Conservation (phyloP, 2,113 vertebrate genomes). For the Rhinogobius similis region DNA sequence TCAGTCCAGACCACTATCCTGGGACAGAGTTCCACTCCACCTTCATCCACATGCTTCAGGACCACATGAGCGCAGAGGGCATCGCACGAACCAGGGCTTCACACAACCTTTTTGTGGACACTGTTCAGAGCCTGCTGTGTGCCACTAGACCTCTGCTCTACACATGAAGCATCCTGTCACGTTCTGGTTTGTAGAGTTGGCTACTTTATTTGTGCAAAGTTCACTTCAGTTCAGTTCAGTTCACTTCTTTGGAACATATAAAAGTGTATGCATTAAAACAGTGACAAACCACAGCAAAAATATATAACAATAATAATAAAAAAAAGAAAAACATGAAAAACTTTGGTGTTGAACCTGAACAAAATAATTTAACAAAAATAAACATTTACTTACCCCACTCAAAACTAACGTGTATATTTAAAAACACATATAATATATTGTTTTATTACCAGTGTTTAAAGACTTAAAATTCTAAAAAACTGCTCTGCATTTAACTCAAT, state of each 20-base stretch:
- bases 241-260: conserved; percentile 70
- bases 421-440: conserved; percentile 43
- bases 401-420: conserved; percentile 55
- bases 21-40: conserved; percentile 87
- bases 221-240: conserved; percentile 41
- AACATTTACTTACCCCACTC: conserved; percentile 47
- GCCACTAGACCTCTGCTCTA: conserved; percentile 80
- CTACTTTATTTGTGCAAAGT: conserved; percentile 81
- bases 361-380: conserved; percentile 56
- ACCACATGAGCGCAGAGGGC: conserved; percentile 70
- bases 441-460: conserved; percentile 67
- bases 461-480: conserved; percentile 49
- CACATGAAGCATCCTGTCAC: conserved; percentile 61
- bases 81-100: conserved; percentile 46
- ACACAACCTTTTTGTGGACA: conserved; percentile 69
- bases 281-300: conserved; percentile 65
- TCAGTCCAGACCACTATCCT: conserved; percentile 77
- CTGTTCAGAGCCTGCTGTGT: conserved; percentile 80
- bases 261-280: conserved; percentile 63
- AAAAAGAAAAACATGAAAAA: conserved; percentile 35
- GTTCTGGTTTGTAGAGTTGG: conserved; percentile 39
- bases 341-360: conserved; percentile 46
- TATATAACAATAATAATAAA: too few species aligned
- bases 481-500: conserved; percentile 27
- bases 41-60: conserved; percentile 86